Evolutionary conservation across 2,797 vertebrate genomes (phyloP).

Genomic region (Chaenodraco wilsoni): DNA sequence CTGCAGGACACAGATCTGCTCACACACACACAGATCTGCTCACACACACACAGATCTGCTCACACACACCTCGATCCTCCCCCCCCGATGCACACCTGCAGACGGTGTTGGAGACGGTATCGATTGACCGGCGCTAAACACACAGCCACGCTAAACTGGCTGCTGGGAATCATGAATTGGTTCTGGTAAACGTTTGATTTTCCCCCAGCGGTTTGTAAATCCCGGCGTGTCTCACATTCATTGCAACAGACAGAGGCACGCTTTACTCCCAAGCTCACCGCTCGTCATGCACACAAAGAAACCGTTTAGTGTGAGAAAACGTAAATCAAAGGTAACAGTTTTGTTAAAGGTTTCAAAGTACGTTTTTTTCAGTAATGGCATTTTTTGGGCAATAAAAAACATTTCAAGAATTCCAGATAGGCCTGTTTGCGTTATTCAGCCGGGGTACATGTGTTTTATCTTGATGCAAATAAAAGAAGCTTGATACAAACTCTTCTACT

Average conservation of each 20-base stretch:
- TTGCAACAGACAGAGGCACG: conserved; percentile 24
- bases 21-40: conserved; percentile 16
- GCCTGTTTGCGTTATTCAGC: not conserved
- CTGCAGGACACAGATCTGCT: conserved; percentile 53
- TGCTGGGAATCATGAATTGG: conserved; percentile 56
- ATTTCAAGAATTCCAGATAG: not conserved
- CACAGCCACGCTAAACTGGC: conserved; percentile 38
- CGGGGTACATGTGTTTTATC: not conserved
- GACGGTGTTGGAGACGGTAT: conserved; percentile 54
- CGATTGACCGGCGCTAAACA: conserved; percentile 60
- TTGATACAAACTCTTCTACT: not conserved
- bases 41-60: conserved; percentile 17
- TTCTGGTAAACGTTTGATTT: conserved; percentile 42
- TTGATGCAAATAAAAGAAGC: not conserved
- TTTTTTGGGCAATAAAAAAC: not conserved
- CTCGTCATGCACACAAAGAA: conserved; percentile 3
- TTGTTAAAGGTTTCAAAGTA: not conserved
- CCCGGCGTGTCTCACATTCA: conserved; percentile 39
- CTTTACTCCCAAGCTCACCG: conserved; percentile 29
- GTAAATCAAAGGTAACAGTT: not conserved
- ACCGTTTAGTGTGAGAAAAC: not conserved
- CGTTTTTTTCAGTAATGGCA: not conserved
- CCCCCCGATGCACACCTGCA: conserved; percentile 44
- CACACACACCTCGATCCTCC: conserved; percentile 22
- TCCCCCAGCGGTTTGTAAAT: conserved; percentile 44